Percentiles rank a stretch among this genome's conserved stretches.
Evolutionary conservation across 1,140 invertebrate genomes (phyloP).

Genomic region (Ridgeia piscesae): DNA sequence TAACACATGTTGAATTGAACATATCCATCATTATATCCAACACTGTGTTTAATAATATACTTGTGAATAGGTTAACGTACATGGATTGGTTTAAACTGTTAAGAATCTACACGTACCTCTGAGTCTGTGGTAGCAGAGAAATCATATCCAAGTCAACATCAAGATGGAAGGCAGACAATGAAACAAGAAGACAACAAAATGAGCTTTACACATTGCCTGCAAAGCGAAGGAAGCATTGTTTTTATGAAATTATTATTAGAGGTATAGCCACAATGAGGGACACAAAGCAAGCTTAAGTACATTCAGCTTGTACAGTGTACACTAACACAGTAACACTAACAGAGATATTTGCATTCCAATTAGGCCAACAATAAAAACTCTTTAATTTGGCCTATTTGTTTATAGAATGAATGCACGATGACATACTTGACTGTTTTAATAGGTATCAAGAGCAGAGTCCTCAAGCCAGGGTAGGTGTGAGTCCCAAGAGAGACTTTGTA

Average conservation of each 20-base stretch:
- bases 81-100: background rate
- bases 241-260: too few relatives aligned
- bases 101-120: background rate
- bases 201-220: background rate
- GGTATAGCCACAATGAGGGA: background rate
- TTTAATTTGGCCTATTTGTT: too few relatives aligned
- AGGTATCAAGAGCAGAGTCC: too few relatives aligned
- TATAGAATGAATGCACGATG: too few relatives aligned
- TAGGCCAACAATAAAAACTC: too few relatives aligned
- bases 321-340: too few relatives aligned
- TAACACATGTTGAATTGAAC: background rate
- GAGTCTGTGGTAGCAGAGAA: background rate
- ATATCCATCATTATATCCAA: background rate
- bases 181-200: background rate
- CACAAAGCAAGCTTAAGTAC: background rate
- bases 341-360: background rate
- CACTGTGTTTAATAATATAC: background rate
- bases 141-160: background rate
- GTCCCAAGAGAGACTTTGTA: too few relatives aligned
- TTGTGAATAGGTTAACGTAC: background rate
- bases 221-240: background rate
- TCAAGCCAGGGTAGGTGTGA: too few relatives aligned
- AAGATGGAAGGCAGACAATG: background rate
- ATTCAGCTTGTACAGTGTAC: too few relatives aligned
- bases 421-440: too few relatives aligned